Base-by-base conservation (phyloP, 2,888 invertebrate genomes). In the Sepiola atlantica region DNA sequence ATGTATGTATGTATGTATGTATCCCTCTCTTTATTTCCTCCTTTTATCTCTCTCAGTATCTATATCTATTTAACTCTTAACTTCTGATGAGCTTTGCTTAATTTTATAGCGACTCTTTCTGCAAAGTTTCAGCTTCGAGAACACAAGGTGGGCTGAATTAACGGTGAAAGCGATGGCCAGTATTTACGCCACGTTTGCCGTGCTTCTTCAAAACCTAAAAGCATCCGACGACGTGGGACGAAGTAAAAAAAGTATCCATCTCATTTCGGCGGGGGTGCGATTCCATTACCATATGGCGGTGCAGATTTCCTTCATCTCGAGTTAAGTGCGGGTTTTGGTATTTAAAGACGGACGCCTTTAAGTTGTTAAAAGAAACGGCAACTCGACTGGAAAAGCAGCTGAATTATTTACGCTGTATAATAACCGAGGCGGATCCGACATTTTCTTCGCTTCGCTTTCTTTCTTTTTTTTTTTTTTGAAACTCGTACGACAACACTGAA, bases 281-380 rank as follows among this genome's bases (percentile, higher is more conserved):
- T 77, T 77, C n/a, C 77, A 77, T 77, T 77, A 77, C 77, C n/a
- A 77, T 32, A 77, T 77, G 3, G 77, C 77, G n/a, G 77, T 32
- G 32, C 32, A n/a, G 77, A n/a, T 77, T 77, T 77, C n/a, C 77
- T 77, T 77, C 77, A 20, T 77, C 77, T 32, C n/a, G 77, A 77
- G 77, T 77, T 77, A 77, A 77, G 77, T 77, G n/a, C 77, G 77
- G 77, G 77, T 77, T 77, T 45, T 77, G 77, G 77, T 77, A 77
- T 77, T 77, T 77, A 77, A 77, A 77, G 77, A 77, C 32, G 77
- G 77, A 77, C 77, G 77, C n/a, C 77, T 77, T 77, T 77, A 77
- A 77, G 77, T 77, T 77, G 77, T 77, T 77, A 77, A 77, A 77
- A 77, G 77, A 77, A 77, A 77, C 16, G n/a, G 77, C n/a, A 77